Conservation (phyloP, 2,888 invertebrate genomes). For the Himalopsyche anomala region DNA sequence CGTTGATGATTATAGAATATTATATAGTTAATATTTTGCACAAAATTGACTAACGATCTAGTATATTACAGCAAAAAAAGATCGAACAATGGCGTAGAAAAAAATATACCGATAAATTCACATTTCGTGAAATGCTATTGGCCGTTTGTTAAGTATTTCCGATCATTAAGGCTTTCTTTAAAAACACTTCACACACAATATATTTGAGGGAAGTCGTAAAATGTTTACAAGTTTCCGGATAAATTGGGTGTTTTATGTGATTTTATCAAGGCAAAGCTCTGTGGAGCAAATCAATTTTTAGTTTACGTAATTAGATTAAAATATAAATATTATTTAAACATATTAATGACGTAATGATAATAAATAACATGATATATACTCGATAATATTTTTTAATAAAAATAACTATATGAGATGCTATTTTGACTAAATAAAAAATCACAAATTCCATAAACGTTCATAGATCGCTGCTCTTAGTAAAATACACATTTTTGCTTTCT, state of each 20-base stretch:
- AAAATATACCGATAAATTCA: background rate
- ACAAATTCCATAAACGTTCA: no score
- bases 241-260: constrained; percentile 7
- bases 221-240: constrained; percentile 36
- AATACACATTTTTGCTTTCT: no score
- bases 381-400: no score
- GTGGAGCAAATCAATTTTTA: constrained; percentile 41
- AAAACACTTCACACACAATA: constrained; percentile 41
- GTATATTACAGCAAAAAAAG: background rate
- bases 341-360: no score
- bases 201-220: constrained; percentile 29
- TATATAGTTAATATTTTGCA: background rate
- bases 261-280: constrained; percentile 9
- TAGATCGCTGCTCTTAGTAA: no score
- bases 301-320: background rate
- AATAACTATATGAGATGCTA: no score
- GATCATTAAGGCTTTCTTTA: constrained; percentile 37
- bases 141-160: constrained; percentile 18
- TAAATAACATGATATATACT: no score
- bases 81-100: no score
- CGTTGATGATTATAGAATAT: background rate
- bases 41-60: background rate
- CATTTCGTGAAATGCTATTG: constrained; percentile 15
- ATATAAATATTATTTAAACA: background rate
- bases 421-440: no score